Conservation (phyloP, 2,797 vertebrate species). For the Gymnoscopelus microlampas region DNA sequence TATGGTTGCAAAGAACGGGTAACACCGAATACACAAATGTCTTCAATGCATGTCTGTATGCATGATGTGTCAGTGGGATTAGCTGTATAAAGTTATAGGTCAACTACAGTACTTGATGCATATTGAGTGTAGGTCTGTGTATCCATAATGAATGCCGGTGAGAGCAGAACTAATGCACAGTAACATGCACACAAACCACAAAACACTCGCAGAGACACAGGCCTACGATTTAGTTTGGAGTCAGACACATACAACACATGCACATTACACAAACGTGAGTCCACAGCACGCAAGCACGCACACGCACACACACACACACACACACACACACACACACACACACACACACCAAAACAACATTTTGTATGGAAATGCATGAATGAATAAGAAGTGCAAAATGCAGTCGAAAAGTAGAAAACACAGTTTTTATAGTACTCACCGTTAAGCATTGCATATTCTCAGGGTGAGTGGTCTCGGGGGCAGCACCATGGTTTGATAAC, state of each 20-base stretch:
- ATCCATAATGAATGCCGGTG: constrained; percentile 26
- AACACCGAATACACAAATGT: constrained; percentile 56
- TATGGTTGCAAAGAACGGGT: constrained; percentile 61
- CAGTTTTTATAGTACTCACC: constrained; percentile 77
- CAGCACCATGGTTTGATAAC: constrained; percentile 76
- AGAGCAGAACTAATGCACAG: constrained; percentile 3
- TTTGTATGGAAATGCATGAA: not conserved
- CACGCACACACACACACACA: not conserved
- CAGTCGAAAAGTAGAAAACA: not conserved
- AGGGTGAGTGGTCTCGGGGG: constrained; percentile 71
- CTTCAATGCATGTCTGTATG: constrained; percentile 59
- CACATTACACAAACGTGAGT: no score
- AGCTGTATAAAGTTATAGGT: constrained; percentile 52
- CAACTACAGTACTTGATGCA: constrained; percentile 36
- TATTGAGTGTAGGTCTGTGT: constrained; percentile 20
- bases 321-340: constrained; percentile 5
- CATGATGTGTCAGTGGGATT: constrained; percentile 60
- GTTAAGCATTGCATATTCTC: constrained; percentile 85
- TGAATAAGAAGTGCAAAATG: constrained; percentile 3
- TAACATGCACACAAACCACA: not conserved
- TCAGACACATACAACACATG: no score
- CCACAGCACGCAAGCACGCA: not conserved
- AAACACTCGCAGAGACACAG: constrained; percentile 12
- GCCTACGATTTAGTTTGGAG: not conserved
- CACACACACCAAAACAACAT: not conserved